A percentile compares a stretch with the other conserved stretches of the same genome.
Conservation (phyloP, 2,113 vertebrate species). For the Piprites chloris region DNA sequence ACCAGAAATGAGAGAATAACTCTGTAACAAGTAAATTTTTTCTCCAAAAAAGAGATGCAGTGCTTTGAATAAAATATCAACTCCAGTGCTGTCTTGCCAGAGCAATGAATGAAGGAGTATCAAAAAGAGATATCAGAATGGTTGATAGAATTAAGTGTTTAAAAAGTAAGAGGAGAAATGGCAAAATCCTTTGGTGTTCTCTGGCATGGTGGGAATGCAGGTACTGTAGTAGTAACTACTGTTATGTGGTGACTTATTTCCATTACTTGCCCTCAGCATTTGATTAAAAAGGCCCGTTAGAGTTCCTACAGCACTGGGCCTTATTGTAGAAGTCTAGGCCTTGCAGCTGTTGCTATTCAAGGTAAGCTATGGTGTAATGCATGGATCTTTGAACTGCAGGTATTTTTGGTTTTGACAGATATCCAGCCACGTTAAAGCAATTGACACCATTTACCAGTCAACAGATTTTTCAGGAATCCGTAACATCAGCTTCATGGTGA, state of each 20-base stretch:
- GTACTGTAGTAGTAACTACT: background rate
- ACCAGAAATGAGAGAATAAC: background rate
- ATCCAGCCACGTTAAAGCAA: conserved; percentile 96
- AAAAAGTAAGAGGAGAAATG: background rate
- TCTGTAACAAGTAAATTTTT: background rate
- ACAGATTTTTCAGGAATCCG: conserved; percentile 95
- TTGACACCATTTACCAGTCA: conserved; percentile 92
- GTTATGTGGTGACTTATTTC: background rate
- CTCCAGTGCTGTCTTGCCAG: background rate
- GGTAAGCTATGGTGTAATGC: fast-evolving
- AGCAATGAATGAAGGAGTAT: background rate
- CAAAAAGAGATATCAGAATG: background rate
- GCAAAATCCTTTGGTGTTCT: background rate
- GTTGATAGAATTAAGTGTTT: background rate
- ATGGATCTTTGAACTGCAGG: background rate
- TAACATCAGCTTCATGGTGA: conserved; percentile 98
- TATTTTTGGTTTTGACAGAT: conserved; percentile 76
- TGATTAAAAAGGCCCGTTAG: background rate
- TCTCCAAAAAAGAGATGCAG: background rate
- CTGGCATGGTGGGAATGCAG: background rate
- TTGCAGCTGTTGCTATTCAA: background rate
- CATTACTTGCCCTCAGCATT: background rate
- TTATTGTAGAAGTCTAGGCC: background rate
- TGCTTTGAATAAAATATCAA: background rate
- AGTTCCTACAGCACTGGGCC: background rate